Conservation (phyloP, 2,797 vertebrate genomes). For the Gymnothorax reevesii region DNA sequence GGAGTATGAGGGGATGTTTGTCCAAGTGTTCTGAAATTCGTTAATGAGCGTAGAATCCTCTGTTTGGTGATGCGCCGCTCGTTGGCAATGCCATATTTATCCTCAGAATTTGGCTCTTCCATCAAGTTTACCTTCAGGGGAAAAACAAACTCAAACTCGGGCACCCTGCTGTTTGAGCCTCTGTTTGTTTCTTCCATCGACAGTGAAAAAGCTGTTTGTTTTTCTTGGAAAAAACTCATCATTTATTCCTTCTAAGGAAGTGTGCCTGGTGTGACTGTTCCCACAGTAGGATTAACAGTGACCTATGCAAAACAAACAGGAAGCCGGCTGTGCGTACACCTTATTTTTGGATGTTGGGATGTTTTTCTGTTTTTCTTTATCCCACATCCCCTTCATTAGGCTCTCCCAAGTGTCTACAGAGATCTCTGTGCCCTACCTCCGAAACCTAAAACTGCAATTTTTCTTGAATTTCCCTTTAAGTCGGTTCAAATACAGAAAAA, state of each 20-base stretch:
- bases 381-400: not conserved
- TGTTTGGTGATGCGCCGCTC: not conserved
- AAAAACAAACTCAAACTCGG: constrained; percentile 15
- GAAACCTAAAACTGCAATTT: no score
- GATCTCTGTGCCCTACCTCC: no score
- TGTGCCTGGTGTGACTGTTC: not conserved
- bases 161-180: constrained; percentile 22
- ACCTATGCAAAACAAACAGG: not conserved
- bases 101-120: constrained; percentile 7
- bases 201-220: not conserved
- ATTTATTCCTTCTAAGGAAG: not conserved
- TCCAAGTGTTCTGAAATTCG: not conserved
- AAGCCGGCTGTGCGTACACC: not conserved
- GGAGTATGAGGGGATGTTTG: not conserved
- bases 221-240: not conserved
- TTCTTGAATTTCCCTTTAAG: no score
- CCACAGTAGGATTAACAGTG: no score
- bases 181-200: not conserved
- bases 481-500: no score
- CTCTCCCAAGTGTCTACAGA: not conserved
- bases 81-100: constrained; percentile 22
- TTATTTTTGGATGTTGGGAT: not conserved
- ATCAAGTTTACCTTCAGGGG: constrained; percentile 34
- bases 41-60: not conserved
- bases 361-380: not conserved